Percentiles rank a stretch among this genome's conserved stretches.
Conservation (phyloP, 2,888 invertebrate species). For the Drosophila helvetica region DNA sequence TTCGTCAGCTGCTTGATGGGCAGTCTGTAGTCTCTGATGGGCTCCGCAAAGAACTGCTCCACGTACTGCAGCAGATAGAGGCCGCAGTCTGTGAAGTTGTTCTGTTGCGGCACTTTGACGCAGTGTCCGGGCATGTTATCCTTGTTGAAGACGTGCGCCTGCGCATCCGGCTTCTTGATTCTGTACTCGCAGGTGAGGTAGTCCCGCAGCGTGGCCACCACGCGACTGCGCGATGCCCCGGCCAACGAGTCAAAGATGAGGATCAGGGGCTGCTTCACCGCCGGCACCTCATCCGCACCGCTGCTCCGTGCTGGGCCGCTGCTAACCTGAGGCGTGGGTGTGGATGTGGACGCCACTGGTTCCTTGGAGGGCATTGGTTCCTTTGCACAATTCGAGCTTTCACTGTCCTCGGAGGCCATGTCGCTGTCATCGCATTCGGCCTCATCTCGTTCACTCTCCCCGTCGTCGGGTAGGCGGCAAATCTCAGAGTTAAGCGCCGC, state of each 20-base stretch:
- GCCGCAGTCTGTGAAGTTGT: slow-evolving; percentile 98
- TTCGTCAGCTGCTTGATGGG: slow-evolving; percentile 92
- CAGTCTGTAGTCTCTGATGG: slow-evolving; percentile 91
- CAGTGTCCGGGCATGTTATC: slow-evolving; percentile 93
- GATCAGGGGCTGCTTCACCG: slow-evolving; percentile 89
- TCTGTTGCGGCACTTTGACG: slow-evolving; percentile 98
- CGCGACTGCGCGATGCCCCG: slow-evolving; percentile 91
- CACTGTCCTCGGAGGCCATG: slow-evolving; percentile 85
- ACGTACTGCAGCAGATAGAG: slow-evolving; percentile 97
- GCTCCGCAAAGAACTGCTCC: slow-evolving; percentile 96
- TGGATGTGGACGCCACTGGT: background rate
- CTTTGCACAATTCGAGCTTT: slow-evolving; percentile 69
- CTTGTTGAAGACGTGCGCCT: slow-evolving; percentile 87
- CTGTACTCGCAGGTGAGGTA: slow-evolving; percentile 95
- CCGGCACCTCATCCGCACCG: slow-evolving; percentile 51
- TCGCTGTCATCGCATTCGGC: slow-evolving; percentile 93
- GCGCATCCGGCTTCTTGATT: slow-evolving; percentile 87
- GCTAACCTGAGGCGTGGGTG: slow-evolving; percentile 15
- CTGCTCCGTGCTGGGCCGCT: slow-evolving; percentile 22
- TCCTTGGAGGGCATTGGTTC: slow-evolving; percentile 28
- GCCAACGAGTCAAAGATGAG: slow-evolving; percentile 97
- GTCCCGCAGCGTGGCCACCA: slow-evolving; percentile 95
- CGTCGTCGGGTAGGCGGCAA: slow-evolving; percentile 87
- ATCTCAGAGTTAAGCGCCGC: slow-evolving; percentile 66
- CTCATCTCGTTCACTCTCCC: slow-evolving; percentile 90